Base-by-base conservation (phyloP, 2,888 invertebrate species). In the Melanostoma mellinum region DNA sequence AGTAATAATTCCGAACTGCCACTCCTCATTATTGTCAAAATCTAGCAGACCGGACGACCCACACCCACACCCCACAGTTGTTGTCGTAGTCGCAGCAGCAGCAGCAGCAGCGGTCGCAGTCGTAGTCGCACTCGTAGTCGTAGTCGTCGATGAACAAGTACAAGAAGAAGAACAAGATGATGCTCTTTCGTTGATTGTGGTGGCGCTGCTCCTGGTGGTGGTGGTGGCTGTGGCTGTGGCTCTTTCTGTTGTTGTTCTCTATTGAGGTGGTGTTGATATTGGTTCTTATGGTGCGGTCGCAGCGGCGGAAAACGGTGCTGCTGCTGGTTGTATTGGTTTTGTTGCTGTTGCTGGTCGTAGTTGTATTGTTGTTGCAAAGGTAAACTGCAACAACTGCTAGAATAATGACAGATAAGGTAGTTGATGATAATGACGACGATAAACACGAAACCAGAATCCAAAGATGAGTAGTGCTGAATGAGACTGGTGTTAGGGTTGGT, bases 1-100 rank as follows among this genome's bases (percentile, higher is more conserved):
- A 95, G 94, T 92, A 95, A 94, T 92, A 95, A 93, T 93, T 95
- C 95, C 91, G 95, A 95, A 93, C 94, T 95, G 92, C 94, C 94
- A 93, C 94, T 94, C 92, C 94, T 94, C 94, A 94, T 94, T 91
- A 90, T 91, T 90, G 90, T 90, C 89, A 89, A 89, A 89, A 89
- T 89, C 87, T 78, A 85, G 60, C 75, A 85, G 79, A 84, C 79
- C 75, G 76, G 68, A 86, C 86, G 86, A 85, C 87, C 86, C 85
- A 85, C 84, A 85, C 87, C 84, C 20, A 20, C 20, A 82, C 86
- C 87, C 86, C 63, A 63, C 63, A 63, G 20, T 20, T 20, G 20
- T 20, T 20, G 20, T 20, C 20, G 20, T 85, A 65, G 42, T 58
- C 61, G 69, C 68, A 58, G 68, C 50, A 86, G 87, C 86, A 82